These are phyloP conservation scores for Agrotis exclamationis DNA, from an alignment of 2,888 invertebrate genomes.

Conservation along the genomic window DNA sequence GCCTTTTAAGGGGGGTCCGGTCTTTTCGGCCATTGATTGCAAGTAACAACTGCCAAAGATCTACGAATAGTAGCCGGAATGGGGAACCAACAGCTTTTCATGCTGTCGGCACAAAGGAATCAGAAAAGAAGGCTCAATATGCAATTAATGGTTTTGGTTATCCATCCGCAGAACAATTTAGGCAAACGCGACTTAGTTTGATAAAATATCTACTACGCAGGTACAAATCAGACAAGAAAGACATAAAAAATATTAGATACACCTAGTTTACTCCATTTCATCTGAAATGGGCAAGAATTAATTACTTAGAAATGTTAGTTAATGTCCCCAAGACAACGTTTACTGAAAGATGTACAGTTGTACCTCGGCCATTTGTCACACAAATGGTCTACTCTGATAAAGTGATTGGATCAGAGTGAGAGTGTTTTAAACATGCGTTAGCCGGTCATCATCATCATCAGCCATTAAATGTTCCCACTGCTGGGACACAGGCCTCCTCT, in stretches of 20 bases:
- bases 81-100: not conserved
- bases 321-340: constrained; percentile 65
- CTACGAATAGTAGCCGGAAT: not conserved
- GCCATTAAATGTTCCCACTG: no score
- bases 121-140: no score
- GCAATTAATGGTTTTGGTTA: not conserved
- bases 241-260: constrained; percentile 38
- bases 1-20: no score
- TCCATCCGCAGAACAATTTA: no score
- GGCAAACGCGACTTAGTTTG: no score
- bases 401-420: constrained; percentile 56
- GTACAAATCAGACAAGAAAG: not conserved
- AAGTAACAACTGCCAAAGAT: not conserved
- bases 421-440: constrained; percentile 25
- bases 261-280: constrained; percentile 38
- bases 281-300: constrained; percentile 60
- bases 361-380: constrained; percentile 64
- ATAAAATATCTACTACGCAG: no score
- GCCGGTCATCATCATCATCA: not conserved
- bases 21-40: no score
- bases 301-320: constrained; percentile 71
- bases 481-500: no score
- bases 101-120: not conserved
- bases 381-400: constrained; percentile 56
- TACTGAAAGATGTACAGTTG: constrained; percentile 50